Evolutionary conservation across 2,888 invertebrate species (phyloP).

Genomic region (Epiblema foenella): DNA sequence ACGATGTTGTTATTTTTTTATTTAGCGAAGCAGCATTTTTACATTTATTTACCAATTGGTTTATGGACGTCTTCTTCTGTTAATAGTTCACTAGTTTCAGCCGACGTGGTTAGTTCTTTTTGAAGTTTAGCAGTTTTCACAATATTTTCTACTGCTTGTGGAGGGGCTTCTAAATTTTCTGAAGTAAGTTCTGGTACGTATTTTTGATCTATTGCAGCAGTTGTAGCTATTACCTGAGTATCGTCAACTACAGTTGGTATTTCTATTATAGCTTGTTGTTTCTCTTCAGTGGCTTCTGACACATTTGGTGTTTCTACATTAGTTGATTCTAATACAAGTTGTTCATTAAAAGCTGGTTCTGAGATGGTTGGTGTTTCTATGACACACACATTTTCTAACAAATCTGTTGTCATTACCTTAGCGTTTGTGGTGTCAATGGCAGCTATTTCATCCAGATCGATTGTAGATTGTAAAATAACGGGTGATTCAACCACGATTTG

Average conservation of each 20-base stretch:
- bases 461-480: conserved; percentile 2
- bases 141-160: background rate
- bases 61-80: conserved; percentile 4
- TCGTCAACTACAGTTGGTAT: background rate
- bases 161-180: background rate
- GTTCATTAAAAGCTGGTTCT: background rate
- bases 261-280: background rate
- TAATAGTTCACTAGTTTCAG: background rate
- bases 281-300: background rate
- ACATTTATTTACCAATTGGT: conserved; percentile 21
- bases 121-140: conserved; percentile 4
- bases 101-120: background rate
- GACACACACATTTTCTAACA: background rate
- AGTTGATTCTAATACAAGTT: background rate
- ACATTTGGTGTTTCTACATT: background rate
- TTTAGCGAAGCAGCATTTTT: conserved; percentile 11
- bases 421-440: background rate
- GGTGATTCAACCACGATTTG: background rate
- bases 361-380: background rate
- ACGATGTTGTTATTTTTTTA: conserved; percentile 10
- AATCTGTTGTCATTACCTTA: background rate
- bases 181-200: background rate
- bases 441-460: background rate
- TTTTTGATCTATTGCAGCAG: background rate
- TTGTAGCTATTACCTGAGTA: background rate